Evolutionary conservation across 2,113 vertebrate genomes (phyloP).

Genomic region (Cyphomyrus discorhynchus): DNA sequence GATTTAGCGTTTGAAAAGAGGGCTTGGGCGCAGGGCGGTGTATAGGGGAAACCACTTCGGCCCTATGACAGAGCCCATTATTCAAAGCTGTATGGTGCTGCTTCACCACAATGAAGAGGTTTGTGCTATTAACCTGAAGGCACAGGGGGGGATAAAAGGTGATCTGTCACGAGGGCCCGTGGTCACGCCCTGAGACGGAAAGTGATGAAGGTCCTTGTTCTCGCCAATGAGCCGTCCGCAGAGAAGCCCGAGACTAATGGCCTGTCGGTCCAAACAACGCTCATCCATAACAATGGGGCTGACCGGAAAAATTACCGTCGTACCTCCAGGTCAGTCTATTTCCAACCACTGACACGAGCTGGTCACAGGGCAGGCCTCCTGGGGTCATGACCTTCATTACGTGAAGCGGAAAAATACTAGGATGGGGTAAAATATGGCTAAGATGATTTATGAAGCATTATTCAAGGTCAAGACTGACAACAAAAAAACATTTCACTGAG

Average conservation of each 20-base stretch:
- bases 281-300: slow-evolving; percentile 57
- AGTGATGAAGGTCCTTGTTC: not conserved
- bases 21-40: not conserved
- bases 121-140: slow-evolving; percentile 2
- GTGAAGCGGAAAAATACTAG: not conserved
- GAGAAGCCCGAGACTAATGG: slow-evolving; percentile 43
- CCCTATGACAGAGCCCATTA: not conserved
- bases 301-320: slow-evolving; percentile 39
- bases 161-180: slow-evolving; percentile 11
- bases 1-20: not conserved
- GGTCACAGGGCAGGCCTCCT: slow-evolving; percentile 34
- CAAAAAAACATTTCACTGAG: not conserved
- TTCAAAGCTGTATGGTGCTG: slow-evolving; percentile 1
- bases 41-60: not conserved
- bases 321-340: slow-evolving; percentile 30
- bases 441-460: not conserved
- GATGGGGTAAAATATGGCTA: not conserved
- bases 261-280: slow-evolving; percentile 46
- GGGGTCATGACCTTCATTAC: slow-evolving; percentile 19
- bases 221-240: slow-evolving; percentile 60
- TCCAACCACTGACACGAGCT: slow-evolving; percentile 22
- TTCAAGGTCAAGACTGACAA: not conserved
- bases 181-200: not conserved
- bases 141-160: slow-evolving; percentile 4
- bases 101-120: not conserved